Percentiles rank a stretch among this genome's conserved stretches.
Evolutionary conservation across 2,113 vertebrate species (phyloP).

Genomic region (Megaptera novaeangliae): DNA sequence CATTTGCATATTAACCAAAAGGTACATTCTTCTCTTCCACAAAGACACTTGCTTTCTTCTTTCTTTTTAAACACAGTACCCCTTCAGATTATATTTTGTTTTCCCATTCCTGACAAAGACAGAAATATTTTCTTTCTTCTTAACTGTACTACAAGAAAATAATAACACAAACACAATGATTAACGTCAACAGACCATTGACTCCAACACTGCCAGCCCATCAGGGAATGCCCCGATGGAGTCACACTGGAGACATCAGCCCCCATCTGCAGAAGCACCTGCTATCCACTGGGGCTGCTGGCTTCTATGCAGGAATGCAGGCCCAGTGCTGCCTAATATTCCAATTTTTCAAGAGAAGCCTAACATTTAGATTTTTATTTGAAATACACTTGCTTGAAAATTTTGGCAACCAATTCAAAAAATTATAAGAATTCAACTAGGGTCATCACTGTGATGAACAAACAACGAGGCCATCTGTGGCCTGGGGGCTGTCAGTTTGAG

Average conservation of each 20-base stretch:
- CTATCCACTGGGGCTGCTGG: not conserved
- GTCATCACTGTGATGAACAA: not conserved
- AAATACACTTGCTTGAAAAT: not conserved
- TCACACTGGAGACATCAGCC: not conserved
- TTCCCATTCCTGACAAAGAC: not conserved
- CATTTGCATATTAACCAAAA: not conserved
- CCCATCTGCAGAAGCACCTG: not conserved
- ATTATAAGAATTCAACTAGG: not conserved
- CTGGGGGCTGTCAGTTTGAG: not conserved
- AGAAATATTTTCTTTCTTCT: not conserved
- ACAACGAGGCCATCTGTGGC: not conserved
- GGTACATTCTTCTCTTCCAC: not conserved
- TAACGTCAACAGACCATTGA: rapidly evolving
- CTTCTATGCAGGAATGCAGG: not conserved
- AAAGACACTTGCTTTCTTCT: not conserved
- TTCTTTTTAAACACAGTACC: not conserved
- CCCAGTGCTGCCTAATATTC: not conserved
- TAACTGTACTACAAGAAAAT: not conserved
- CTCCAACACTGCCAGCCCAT: not conserved
- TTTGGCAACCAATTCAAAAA: not conserved
- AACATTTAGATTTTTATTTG: not conserved
- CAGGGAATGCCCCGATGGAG: not conserved
- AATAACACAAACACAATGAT: not conserved
- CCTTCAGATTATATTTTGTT: not conserved
- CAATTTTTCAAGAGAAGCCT: not conserved